A percentile compares a stretch with the other conserved stretches of the same genome.
These are phyloP conservation scores for Macrotrachela quadricornifera DNA, from an alignment of 1,140 invertebrate species.

Conservation along the genomic window DNA sequence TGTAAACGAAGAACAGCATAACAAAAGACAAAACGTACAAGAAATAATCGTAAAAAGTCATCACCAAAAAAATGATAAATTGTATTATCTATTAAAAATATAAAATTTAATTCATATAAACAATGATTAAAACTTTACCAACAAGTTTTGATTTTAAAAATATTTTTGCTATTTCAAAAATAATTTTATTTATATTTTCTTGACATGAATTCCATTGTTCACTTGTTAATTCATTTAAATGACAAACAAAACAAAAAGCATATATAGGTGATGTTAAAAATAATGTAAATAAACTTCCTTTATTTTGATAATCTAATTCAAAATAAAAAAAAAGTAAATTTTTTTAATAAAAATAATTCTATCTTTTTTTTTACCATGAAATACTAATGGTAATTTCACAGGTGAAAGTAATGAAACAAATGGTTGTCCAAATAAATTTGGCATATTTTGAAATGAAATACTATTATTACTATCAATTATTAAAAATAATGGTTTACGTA, in stretches of 20 bases:
- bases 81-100: constrained; percentile 19
- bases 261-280: constrained; percentile 80
- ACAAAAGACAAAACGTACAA: constrained; percentile 76
- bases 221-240: constrained; percentile 54
- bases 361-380: neutral
- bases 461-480: constrained; percentile 86
- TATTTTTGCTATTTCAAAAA: constrained; percentile 4
- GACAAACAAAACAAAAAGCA: constrained; percentile 74
- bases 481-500: constrained; percentile 68
- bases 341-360: neutral
- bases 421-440: constrained; percentile 78
- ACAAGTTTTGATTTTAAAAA: constrained; percentile 4
- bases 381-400: constrained; percentile 50
- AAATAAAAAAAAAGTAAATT: constrained; percentile 9
- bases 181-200: constrained; percentile 27
- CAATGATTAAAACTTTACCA: neutral
- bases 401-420: constrained; percentile 79
- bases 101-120: neutral
- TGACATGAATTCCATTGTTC: constrained; percentile 73
- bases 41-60: constrained; percentile 64
- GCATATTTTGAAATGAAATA: constrained; percentile 68
- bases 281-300: constrained; percentile 75
- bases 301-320: constrained; percentile 60
- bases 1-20: constrained; percentile 64
- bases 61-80: constrained; percentile 73